Percentiles rank a stretch among this genome's conserved stretches.
phyloP scores from a whole-genome alignment of 2,888 invertebrate species.

The Zele albiditarsus region DNA sequence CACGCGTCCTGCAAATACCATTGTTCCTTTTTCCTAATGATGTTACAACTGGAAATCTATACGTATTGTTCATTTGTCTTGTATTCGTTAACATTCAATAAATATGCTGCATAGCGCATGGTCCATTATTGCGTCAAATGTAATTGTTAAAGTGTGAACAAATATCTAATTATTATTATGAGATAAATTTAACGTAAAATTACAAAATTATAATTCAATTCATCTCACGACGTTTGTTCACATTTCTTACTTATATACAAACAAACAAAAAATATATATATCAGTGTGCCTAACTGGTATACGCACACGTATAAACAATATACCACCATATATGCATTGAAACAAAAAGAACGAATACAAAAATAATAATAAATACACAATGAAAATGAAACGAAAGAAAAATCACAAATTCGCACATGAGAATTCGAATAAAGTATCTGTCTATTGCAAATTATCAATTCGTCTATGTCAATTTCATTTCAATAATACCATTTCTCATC shows the following conservation, averaged over 20 bases:
- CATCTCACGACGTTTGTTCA: constrained; percentile 39
- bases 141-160: constrained; percentile 45
- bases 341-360: constrained; percentile 42
- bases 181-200: not conserved
- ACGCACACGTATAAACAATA: constrained; percentile 42
- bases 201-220: constrained; percentile 2
- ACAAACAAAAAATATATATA: constrained; percentile 30
- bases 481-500: constrained; percentile 4
- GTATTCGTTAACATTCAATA: constrained; percentile 65
- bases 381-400: constrained; percentile 30
- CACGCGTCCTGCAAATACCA: constrained; percentile 38
- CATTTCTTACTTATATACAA: constrained; percentile 42
- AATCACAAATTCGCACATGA: constrained; percentile 53
- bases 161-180: constrained; percentile 22
- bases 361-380: constrained; percentile 14
- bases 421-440: constrained; percentile 67
- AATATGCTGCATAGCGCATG: constrained; percentile 59
- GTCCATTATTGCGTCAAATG: constrained; percentile 45
- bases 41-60: constrained; percentile 58
- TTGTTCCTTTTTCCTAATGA: constrained; percentile 44
- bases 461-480: constrained; percentile 29
- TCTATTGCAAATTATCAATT: constrained; percentile 61
- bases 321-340: constrained; percentile 42
- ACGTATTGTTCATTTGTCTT: constrained; percentile 67
- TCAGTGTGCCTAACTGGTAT: constrained; percentile 50